Percentiles rank a stretch among this genome's conserved stretches.
phyloP scores from a whole-genome alignment of 2,888 invertebrate species.

The Dryadula phaetusa region DNA sequence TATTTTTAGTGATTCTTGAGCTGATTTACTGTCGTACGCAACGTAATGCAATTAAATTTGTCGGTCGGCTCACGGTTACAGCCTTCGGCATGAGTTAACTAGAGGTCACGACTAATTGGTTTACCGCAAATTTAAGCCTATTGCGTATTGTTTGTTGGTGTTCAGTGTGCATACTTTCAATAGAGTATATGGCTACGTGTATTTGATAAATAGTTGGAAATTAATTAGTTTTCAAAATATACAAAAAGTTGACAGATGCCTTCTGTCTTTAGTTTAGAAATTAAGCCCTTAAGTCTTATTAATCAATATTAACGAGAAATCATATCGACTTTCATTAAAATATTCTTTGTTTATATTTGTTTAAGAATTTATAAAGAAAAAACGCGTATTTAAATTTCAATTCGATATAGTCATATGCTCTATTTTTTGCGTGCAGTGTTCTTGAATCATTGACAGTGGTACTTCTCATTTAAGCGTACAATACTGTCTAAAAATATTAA shows the following conservation, averaged over 20 bases:
- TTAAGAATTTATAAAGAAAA: conserved; percentile 49
- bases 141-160: conserved; percentile 76
- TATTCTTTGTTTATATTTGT: conserved; percentile 42
- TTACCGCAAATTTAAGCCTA: conserved; percentile 50
- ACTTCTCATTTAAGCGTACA: background rate
- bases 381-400: background rate
- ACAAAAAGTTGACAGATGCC: too few species aligned
- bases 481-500: conserved; percentile 52
- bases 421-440: conserved; percentile 21
- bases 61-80: conserved; percentile 46
- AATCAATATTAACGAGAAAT: too few species aligned
- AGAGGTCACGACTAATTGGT: conserved; percentile 68
- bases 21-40: conserved; percentile 14
- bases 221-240: too few species aligned
- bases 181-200: conserved; percentile 28
- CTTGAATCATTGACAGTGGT: conserved; percentile 1
- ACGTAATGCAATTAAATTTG: conserved; percentile 47
- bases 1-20: conserved; percentile 14
- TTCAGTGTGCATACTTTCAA: conserved; percentile 75
- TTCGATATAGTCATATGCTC: conserved; percentile 13
- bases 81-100: conserved; percentile 69
- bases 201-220: conserved; percentile 48
- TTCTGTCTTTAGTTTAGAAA: too few species aligned
- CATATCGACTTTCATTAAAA: too few species aligned
- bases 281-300: too few species aligned